Conservation (phyloP, 2,888 invertebrate genomes). For the Drosophila atroscutellata region DNA sequence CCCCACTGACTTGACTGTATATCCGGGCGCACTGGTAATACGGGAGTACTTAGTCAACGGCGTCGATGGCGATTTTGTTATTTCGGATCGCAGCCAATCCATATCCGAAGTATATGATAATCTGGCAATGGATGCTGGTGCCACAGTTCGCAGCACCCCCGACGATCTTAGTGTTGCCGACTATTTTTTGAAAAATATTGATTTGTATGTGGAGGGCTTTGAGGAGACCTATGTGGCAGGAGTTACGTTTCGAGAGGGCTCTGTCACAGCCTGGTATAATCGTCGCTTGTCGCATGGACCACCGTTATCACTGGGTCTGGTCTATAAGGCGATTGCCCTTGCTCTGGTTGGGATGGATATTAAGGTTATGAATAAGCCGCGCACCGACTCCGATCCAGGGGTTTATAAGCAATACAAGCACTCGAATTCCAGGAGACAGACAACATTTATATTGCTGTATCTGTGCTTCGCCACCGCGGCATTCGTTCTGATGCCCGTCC, state of each 20-base stretch:
- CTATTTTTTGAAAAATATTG: constrained; percentile 17
- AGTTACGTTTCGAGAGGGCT: constrained; percentile 1
- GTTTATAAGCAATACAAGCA: fast-evolving
- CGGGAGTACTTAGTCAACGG: neutral
- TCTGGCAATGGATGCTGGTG: constrained; percentile 17
- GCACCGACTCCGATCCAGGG: constrained; percentile 61
- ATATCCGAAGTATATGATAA: constrained; percentile 2
- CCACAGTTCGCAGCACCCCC: neutral
- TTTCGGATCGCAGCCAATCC: neutral
- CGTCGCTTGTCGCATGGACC: constrained; percentile 43
- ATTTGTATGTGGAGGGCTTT: neutral
- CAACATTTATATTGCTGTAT: constrained; percentile 80
- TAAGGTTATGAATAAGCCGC: constrained; percentile 88
- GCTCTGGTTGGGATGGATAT: constrained; percentile 43
- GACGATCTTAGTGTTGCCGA: neutral
- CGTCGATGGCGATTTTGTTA: fast-evolving
- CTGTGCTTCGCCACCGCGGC: constrained; percentile 78
- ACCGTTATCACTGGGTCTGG: constrained; percentile 40
- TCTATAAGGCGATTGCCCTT: constrained; percentile 48
- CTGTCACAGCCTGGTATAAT: constrained; percentile 55
- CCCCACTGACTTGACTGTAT: neutral
- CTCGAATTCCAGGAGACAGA: fast-evolving
- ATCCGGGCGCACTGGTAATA: constrained; percentile 14
- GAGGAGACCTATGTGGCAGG: constrained; percentile 31
- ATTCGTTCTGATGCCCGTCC: constrained; percentile 86